Evolutionary conservation across 2,113 vertebrate genomes (phyloP), one percentile per base, ranked within the genome.

Genomic region (Stegastes partitus): DNA sequence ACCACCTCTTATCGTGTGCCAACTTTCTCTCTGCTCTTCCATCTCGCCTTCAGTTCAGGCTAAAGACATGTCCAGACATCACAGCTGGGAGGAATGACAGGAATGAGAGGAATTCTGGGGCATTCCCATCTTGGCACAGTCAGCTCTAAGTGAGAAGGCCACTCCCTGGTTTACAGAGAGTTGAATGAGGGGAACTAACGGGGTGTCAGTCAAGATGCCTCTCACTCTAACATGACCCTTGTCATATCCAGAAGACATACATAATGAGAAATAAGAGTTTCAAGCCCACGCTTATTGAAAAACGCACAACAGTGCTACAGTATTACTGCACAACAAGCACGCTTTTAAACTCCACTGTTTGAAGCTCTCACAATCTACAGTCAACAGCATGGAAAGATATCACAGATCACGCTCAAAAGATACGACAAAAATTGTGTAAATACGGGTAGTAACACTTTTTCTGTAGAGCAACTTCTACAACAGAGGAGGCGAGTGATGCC

Each of bases 41-140:
- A 26, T 57, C 3, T 39, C 72, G 59, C 62, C 63, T 37, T 47
- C 15, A 62, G 47, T 31, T 50, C 71, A 53, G 58, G 50, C 68
- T 81, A 22, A 81, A 91, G 90, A 92, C 94, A 90, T 87, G 94
- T 92, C 89, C 93, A 87, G 94, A 79, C 94, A 87, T 89, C 83
- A 75, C 85, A 87, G 79, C 61, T 75, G 68, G 68, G 81, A 84
- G 91, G 92, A 93, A 94, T 93, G 88, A 72, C 62, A 89, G 89
- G 92, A 94, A 95, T 94, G 92, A 69, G 68, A 85, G 91, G 93
- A 94, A 95, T 95, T 91, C 71, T 12, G 80, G 93, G 93, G 90
- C 86, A 94, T 95, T 95, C 93, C 94, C 93, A 85, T 81, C 84
- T 70, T 66, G 62, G 77, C 79, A 75, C 71, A 78, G 76, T 73